Percentiles rank a stretch among this genome's conserved stretches.
These are phyloP conservation scores for Melanotaenia parkinsoni DNA, from an alignment of 2,797 vertebrate species.

Conservation along the genomic window DNA sequence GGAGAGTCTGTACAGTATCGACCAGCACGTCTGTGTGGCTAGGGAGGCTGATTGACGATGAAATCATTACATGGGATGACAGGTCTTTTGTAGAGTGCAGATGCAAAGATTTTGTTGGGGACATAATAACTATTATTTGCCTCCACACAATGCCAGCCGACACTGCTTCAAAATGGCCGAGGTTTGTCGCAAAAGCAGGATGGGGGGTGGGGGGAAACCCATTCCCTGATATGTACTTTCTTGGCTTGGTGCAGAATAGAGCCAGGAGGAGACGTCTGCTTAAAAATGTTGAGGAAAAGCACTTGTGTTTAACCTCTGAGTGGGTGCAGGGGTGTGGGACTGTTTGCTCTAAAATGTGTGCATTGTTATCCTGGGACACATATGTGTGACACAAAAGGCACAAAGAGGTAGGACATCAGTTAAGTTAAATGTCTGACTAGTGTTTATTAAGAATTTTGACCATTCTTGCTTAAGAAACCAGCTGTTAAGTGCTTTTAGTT, in stretches of 20 bases:
- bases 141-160: constrained; percentile 49
- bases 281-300: constrained; percentile 46
- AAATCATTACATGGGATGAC: constrained; percentile 39
- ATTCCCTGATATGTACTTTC: constrained; percentile 38
- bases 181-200: constrained; percentile 26
- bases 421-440: constrained; percentile 10
- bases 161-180: constrained; percentile 67
- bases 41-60: constrained; percentile 43
- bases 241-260: constrained; percentile 8
- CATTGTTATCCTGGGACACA: constrained; percentile 63
- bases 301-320: constrained; percentile 43
- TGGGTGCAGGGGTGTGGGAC: neutral
- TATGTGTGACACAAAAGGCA: constrained; percentile 46
- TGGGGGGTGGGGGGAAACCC: neutral
- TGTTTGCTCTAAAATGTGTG: constrained; percentile 59
- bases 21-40: constrained; percentile 33
- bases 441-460: constrained; percentile 19
- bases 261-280: constrained; percentile 50
- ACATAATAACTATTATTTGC: constrained; percentile 65
- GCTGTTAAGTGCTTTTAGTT: neutral
- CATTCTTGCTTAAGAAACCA: neutral
- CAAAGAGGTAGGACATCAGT: constrained; percentile 33
- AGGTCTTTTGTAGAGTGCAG: constrained; percentile 45
- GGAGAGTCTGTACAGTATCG: constrained; percentile 49
- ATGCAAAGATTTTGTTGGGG: constrained; percentile 55